Conservation (phyloP, 2,113 vertebrate species). For the Sphyrna mokarran region DNA sequence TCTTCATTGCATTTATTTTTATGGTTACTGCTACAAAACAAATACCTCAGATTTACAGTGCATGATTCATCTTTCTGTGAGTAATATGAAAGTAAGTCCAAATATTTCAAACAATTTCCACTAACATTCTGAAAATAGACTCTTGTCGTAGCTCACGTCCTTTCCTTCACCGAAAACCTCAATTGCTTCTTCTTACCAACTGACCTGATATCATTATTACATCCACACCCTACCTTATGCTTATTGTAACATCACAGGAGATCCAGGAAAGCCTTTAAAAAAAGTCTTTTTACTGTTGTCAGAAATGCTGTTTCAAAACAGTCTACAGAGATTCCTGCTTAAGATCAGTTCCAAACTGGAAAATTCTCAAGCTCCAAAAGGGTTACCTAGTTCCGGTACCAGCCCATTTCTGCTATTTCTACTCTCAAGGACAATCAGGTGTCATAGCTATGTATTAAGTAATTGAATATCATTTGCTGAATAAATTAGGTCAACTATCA, state of each 20-base stretch:
- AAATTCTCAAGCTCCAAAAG: background rate
- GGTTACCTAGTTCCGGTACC: background rate
- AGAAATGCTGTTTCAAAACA: background rate
- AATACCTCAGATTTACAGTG: background rate
- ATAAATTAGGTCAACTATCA: background rate
- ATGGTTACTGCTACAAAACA: background rate
- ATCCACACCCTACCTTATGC: background rate
- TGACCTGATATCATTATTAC: background rate
- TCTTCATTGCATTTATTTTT: background rate
- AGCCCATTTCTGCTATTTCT: background rate
- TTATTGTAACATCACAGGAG: background rate
- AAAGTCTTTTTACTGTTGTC: background rate
- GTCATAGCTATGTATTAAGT: background rate
- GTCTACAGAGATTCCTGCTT: background rate
- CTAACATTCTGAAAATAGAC: background rate
- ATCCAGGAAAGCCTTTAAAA: background rate
- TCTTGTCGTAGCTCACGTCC: background rate
- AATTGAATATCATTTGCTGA: background rate
- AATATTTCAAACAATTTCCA: background rate
- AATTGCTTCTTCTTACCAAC: background rate
- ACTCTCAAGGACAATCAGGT: background rate
- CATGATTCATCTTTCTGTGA: background rate
- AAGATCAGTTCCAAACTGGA: background rate
- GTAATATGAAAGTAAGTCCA: background rate
- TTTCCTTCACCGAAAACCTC: background rate